Evolutionary conservation across 2,888 invertebrate genomes (phyloP).

Genomic region (Campoplex capitator): DNA sequence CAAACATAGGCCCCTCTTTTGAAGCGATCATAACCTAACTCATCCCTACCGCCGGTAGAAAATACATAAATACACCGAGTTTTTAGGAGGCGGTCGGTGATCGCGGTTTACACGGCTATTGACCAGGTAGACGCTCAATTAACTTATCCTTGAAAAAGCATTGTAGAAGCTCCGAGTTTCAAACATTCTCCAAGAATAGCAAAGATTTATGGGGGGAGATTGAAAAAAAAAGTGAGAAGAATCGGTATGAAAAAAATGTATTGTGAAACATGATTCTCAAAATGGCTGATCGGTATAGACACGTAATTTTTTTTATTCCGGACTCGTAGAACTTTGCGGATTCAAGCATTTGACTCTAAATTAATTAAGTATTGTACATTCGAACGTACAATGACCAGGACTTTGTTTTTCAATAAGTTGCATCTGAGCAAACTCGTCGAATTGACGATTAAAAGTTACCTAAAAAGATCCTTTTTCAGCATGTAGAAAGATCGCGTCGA

Average conservation of each 20-base stretch:
- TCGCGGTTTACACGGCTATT: slow-evolving; percentile 25
- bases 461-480: neutral
- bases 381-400: too few species aligned
- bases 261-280: too few species aligned
- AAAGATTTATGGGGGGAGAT: neutral
- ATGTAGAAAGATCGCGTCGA: neutral
- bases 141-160: slow-evolving; percentile 11
- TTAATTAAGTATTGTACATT: too few species aligned
- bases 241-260: neutral
- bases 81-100: slow-evolving; percentile 31
- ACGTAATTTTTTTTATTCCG: too few species aligned
- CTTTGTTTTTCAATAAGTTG: too few species aligned
- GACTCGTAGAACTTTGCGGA: too few species aligned
- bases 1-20: slow-evolving; percentile 7
- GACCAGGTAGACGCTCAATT: slow-evolving; percentile 12
- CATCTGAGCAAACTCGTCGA: too few species aligned
- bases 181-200: neutral
- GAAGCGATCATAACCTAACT: neutral
- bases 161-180: neutral
- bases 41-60: neutral
- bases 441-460: too few species aligned
- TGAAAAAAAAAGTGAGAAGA: too few species aligned
- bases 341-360: too few species aligned
- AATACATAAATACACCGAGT: slow-evolving; percentile 26
- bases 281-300: too few species aligned